Evolutionary conservation across 1,140 invertebrate species (phyloP).

Genomic region (Ceratina japonica): DNA sequence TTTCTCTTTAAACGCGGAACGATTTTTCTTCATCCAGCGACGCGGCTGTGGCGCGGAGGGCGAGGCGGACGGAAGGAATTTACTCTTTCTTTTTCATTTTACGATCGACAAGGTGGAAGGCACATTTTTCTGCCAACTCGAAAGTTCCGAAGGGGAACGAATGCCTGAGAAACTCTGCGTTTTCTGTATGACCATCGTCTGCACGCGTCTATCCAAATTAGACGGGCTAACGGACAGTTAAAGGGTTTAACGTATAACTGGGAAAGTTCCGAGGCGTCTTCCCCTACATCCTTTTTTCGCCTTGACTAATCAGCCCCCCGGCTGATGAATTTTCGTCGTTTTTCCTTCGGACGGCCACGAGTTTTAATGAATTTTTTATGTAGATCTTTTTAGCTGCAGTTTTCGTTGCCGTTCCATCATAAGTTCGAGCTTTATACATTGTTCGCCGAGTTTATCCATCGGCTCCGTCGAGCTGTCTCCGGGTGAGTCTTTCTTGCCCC

Average conservation of each 20-base stretch:
- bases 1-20: not conserved
- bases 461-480: too few species aligned
- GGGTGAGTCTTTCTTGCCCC: not conserved
- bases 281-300: not conserved
- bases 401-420: too few species aligned
- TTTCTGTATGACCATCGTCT: slow-evolving; percentile 1
- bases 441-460: not conserved
- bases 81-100: not conserved
- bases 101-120: not conserved
- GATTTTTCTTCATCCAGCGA: not conserved
- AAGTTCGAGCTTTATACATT: too few species aligned
- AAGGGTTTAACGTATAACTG: not conserved
- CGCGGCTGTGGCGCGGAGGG: not conserved
- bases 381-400: too few species aligned
- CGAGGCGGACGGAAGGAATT: not conserved
- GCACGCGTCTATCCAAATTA: not conserved
- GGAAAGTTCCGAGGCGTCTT: not conserved
- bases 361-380: not conserved
- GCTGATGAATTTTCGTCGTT: not conserved
- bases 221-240: not conserved
- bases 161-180: slow-evolving; percentile 24
- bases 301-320: too few species aligned
- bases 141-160: not conserved
- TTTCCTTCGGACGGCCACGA: not conserved
- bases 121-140: not conserved